A percentile compares a stretch with the other conserved stretches of the same genome.
phyloP scores from a whole-genome alignment of 2,113 vertebrate genomes.

The Cebus imitator region DNA sequence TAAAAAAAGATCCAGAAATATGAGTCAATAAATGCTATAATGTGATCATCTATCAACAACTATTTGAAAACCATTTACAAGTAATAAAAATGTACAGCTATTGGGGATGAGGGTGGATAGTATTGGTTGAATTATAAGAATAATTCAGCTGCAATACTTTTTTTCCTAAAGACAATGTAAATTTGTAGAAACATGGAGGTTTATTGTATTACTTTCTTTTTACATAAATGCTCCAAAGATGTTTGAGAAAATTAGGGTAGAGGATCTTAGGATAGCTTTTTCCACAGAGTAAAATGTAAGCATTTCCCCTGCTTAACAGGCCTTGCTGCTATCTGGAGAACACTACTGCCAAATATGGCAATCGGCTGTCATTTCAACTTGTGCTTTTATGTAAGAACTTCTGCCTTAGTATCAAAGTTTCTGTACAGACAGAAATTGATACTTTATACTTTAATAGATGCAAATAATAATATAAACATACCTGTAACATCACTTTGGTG shows the following conservation, averaged over 20 bases:
- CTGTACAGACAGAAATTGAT: not conserved
- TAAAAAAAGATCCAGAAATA: constrained; percentile 59
- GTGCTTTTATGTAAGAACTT: not conserved
- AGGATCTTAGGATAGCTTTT: not conserved
- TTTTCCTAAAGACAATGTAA: not conserved
- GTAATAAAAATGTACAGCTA: not conserved
- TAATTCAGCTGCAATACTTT: not conserved
- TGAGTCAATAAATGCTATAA: constrained; percentile 12
- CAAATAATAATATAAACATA: not conserved
- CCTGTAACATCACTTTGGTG: not conserved
- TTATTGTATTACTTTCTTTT: constrained; percentile 11
- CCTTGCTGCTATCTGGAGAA: not conserved
- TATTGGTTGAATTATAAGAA: not conserved
- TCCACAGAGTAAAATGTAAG: not conserved
- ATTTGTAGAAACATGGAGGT: not conserved
- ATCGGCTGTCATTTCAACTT: not conserved
- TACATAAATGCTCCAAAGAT: not conserved
- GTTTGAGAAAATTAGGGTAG: constrained; percentile 6
- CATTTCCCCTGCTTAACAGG: not conserved
- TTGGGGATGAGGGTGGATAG: not conserved
- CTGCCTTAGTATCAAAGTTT: not conserved
- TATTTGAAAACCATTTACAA: constrained; percentile 36
- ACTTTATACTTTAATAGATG: not conserved
- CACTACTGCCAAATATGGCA: not conserved
- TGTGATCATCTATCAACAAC: not conserved